Evolutionary conservation across 2,797 vertebrate genomes (phyloP).

Genomic region (Aeoliscus strigatus): DNA sequence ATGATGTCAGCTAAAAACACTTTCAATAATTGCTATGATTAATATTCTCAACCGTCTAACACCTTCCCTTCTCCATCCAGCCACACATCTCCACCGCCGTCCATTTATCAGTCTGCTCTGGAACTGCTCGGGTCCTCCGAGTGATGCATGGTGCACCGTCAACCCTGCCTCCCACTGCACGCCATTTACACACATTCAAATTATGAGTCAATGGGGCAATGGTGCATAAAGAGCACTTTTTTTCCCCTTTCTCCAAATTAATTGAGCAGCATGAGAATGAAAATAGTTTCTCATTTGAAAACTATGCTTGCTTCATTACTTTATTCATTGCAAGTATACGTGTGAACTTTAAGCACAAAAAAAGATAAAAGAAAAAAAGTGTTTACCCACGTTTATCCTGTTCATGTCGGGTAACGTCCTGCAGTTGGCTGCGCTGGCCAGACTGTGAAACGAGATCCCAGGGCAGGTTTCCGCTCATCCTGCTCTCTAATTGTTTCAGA

Average conservation of each 20-base stretch:
- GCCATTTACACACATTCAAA: slow-evolving; percentile 89
- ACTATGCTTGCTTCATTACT: too few species aligned
- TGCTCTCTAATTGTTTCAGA: slow-evolving; percentile 58
- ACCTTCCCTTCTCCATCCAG: slow-evolving; percentile 81
- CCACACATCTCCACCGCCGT: slow-evolving; percentile 79
- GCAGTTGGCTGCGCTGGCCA: slow-evolving; percentile 28
- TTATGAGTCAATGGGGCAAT: slow-evolving; percentile 83
- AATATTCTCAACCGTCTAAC: slow-evolving; percentile 90
- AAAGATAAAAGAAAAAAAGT: too few species aligned
- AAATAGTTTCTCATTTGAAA: too few species aligned
- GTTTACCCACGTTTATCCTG: slow-evolving; percentile 2
- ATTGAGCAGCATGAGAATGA: too few species aligned
- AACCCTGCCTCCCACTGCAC: slow-evolving; percentile 81
- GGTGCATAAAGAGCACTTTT: slow-evolving; percentile 71
- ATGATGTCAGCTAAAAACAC: slow-evolving; percentile 90
- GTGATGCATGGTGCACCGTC: slow-evolving; percentile 88
- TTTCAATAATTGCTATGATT: slow-evolving; percentile 98
- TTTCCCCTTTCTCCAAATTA: too few species aligned
- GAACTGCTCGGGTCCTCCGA: slow-evolving; percentile 88
- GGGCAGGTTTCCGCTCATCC: slow-evolving; percentile 59
- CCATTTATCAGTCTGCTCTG: slow-evolving; percentile 86
- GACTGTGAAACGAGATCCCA: slow-evolving; percentile 34
- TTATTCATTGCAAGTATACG: too few species aligned
- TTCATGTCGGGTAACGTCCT: slow-evolving; percentile 4
- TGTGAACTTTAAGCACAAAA: too few species aligned